Evolutionary conservation across 30 jellyfish, hydroid and myxozoan genomes (phyloP).

Genomic region (Nemopilema nomurai): DNA sequence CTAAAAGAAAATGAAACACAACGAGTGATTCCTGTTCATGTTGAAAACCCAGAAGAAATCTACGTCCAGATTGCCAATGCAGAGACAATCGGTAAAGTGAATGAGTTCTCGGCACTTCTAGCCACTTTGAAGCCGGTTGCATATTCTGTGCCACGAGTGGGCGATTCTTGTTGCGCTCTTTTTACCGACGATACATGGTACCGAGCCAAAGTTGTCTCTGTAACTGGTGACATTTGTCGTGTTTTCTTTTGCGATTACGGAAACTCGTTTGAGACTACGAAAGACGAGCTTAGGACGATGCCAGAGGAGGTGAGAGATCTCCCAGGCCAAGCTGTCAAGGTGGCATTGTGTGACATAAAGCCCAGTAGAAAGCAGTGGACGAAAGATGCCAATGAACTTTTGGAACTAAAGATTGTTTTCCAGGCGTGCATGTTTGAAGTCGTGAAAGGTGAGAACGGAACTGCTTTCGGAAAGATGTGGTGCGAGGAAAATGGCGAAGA

Average conservation of each 20-base stretch:
- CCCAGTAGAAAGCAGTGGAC: constrained; percentile 25
- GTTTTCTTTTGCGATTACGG: constrained; percentile 45
- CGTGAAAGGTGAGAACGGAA: neutral
- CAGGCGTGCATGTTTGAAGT: constrained; percentile 20
- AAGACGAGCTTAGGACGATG: constrained; percentile 23
- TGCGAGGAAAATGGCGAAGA: constrained; percentile 8
- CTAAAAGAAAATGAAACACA: neutral
- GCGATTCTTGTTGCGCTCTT: constrained; percentile 40
- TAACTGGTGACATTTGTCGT: neutral
- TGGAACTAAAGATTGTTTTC: constrained; percentile 14
- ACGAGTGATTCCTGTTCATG: constrained; percentile 51
- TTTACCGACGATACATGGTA: constrained; percentile 54
- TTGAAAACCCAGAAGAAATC: constrained; percentile 57
- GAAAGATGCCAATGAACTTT: constrained; percentile 5
- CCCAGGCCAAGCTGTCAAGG: constrained; percentile 67
- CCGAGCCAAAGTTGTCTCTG: constrained; percentile 67
- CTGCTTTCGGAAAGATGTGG: constrained; percentile 14
- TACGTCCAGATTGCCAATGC: constrained; percentile 56
- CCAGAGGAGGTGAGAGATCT: constrained; percentile 61
- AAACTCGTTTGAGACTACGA: constrained; percentile 4
- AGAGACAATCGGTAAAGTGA: constrained; percentile 30
- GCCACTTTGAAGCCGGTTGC: constrained; percentile 8
- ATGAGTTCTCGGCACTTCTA: constrained; percentile 34
- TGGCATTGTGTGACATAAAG: constrained; percentile 34
- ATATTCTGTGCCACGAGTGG: neutral